A percentile compares a stretch with the other conserved stretches of the same genome.
Conservation (phyloP, 2,888 invertebrate species). For the Brenthis daphne region DNA sequence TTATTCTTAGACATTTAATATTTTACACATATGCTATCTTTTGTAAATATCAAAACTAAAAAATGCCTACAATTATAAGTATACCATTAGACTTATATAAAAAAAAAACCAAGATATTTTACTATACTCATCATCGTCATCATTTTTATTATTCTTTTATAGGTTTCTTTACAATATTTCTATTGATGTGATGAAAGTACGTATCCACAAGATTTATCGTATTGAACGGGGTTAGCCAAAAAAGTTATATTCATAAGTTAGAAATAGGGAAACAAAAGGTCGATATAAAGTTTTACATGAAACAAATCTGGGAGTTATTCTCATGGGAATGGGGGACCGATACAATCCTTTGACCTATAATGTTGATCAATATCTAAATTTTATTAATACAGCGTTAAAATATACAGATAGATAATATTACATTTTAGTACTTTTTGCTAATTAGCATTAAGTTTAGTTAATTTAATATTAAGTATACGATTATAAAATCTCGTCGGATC, state of each 20-base stretch:
- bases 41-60: no score
- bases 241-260: slow-evolving; percentile 45
- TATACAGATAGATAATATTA: no score
- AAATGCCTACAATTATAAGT: no score
- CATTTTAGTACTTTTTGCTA: no score
- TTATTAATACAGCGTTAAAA: slow-evolving; percentile 2
- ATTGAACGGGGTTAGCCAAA: slow-evolving; percentile 25
- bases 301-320: slow-evolving; percentile 78
- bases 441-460: no score
- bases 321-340: slow-evolving; percentile 64
- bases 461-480: no score
- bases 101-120: no score
- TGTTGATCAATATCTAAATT: slow-evolving; percentile 29
- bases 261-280: slow-evolving; percentile 64
- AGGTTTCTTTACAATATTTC: slow-evolving; percentile 1
- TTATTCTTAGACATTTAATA: not conserved
- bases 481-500: no score
- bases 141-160: not conserved
- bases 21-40: not conserved
- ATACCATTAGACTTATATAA: no score
- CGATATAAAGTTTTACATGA: slow-evolving; percentile 78
- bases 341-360: slow-evolving; percentile 36
- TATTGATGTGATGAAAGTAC: slow-evolving; percentile 15
- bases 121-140: not conserved
- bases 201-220: slow-evolving; percentile 8